Evolutionary conservation across 1,140 invertebrate genomes (phyloP), one percentile per base, ranked within the genome.

Genomic region (Trypoxylus dichotomus): DNA sequence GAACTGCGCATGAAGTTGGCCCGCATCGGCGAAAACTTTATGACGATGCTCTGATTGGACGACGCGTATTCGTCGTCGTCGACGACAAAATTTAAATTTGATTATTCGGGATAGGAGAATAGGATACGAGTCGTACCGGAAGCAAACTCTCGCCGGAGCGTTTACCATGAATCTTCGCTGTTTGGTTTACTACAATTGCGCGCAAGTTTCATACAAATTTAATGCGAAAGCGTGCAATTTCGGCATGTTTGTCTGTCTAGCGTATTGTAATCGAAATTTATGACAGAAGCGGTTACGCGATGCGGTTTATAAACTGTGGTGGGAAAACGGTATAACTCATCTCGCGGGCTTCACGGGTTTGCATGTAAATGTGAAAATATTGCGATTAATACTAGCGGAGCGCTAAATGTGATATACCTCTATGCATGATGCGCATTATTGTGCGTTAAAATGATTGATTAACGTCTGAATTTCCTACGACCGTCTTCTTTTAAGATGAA

Each of bases 121-220:
- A 54, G 47, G 47, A 54, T 54, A 54, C 47, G 47, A n/a, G 15
- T 15, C 7, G 15, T 6, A 54, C 47, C 47, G 47, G 47, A 54
- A 54, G 47, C 47, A 19, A 54, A 54, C 19, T 19, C 47, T 54
- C 47, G 47, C 19, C 47, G 47, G 47, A 54, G 47, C 47, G 47
- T 54, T 54, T 54, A 54, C 47, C 47, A 54, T 54, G 47, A 54
- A 54, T 54, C 47, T 54, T 54, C 15, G 47, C 47, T 54, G 47
- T 54, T 54, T 54, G 47, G 47, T 54, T 54, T 54, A 54, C 47
- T 54, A 54, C 47, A 54, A 54, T 54, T 54, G 47, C 47, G 47
- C 47, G 47, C 47, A 54, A 54, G 47, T 54, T 54, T 19, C 47
- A 54, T 54, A 54, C 47, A 54, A 54, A 54, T 54, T 54, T 54